Conservation (phyloP, 64 coral and sea anemone species). For the Montipora cactus region DNA sequence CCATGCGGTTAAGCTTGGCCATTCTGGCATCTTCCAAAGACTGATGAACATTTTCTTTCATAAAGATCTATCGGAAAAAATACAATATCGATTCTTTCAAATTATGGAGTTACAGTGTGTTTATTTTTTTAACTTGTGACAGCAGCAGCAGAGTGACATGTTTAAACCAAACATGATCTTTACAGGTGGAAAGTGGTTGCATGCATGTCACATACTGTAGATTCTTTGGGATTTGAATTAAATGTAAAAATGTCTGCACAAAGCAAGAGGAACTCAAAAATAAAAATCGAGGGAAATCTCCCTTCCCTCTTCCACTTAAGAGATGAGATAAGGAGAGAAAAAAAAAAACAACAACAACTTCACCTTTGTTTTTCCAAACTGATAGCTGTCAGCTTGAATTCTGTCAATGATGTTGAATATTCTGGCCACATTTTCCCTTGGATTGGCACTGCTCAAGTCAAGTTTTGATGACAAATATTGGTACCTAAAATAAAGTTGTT, state of each 20-base stretch:
- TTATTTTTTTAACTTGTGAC: too few relatives aligned
- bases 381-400: conserved; percentile 57
- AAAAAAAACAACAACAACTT: background rate
- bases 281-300: background rate
- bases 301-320: too few relatives aligned
- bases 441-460: conserved; percentile 20
- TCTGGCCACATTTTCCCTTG: conserved; percentile 55
- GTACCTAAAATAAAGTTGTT: conserved; percentile 60
- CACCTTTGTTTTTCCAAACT: conserved; percentile 87
- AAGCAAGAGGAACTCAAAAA: background rate
- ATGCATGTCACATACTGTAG: background rate
- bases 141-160: too few relatives aligned
- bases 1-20: conserved; percentile 74
- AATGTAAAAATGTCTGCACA: background rate
- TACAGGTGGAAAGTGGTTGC: background rate
- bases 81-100: background rate
- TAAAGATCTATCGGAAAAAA: conserved; percentile 36
- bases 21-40: conserved; percentile 68
- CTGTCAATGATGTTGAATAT: conserved; percentile 73
- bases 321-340: background rate
- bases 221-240: too few relatives aligned
- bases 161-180: too few relatives aligned
- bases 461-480: conserved; percentile 72
- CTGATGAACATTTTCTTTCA: conserved; percentile 56
- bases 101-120: too few relatives aligned